Base-by-base conservation (phyloP, 2,113 vertebrate species). In the Takifugu flavidus region DNA sequence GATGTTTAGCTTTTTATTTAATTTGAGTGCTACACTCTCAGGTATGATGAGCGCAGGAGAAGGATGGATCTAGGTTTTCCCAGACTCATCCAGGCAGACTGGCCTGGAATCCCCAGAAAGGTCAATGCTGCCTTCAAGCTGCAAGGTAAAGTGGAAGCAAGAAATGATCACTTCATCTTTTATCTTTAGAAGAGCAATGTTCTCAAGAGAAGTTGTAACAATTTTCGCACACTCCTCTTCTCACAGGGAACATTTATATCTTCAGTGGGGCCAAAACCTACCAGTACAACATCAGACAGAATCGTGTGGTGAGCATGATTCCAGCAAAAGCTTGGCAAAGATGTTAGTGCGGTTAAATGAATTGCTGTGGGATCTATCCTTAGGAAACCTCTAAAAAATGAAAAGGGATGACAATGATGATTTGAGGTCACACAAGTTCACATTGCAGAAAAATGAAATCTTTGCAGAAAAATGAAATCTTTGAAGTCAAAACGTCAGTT, bases 271-370 rank as follows among this genome's bases (percentile, higher is more conserved):
- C 62, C 60, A 79, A 83, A 63, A 74, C 86, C 39, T 76, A 77
- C 42, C 65, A 56, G 45, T 72, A 72, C 13, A 84, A 72, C 68
- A 80, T 60, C 42, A 81, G 55, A 54, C 3, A 65, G 25, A 74
- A 69, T 10, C 44, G 58, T 5, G 25, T 84, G 52, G 31, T 77
- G 51, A 81, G 85, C 2, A 54, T 68, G 12, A 62, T 84, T 25
- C 39, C 74, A 52, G 69, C 76, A 13, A 90, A 85, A 50, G 65
- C 72, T 44, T 90, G 86, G 89, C 65, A 85, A 20, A 74, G 74
- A 52, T 83, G 65, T 59, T 82, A 59, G 85, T 15, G 7, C 0
- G 6, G 14, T 25, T 4, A 45, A 45, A 13, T 45, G 5, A 45
- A 45, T 47, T 20, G n/a, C n/a, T 47, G 14, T n/a, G n/a, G 5